These are phyloP conservation scores for Rana temporaria DNA, from an alignment of 2,113 vertebrate genomes.

Conservation along the genomic window DNA sequence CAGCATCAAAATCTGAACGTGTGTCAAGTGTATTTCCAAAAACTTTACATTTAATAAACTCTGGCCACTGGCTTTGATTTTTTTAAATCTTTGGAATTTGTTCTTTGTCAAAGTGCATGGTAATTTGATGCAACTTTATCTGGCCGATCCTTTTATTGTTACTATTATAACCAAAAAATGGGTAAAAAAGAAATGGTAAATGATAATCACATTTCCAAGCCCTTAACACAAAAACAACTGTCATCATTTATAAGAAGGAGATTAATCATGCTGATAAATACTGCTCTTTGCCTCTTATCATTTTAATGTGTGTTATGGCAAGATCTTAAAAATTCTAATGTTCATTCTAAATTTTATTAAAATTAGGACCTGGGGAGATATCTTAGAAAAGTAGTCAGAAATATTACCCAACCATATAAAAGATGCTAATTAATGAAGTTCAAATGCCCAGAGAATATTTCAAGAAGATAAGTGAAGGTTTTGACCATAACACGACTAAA, in stretches of 20 bases:
- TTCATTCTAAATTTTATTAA: conserved; percentile 77
- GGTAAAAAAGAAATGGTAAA: neutral
- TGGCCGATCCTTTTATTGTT: neutral
- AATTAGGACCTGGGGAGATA: conserved; percentile 77
- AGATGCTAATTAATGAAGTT: conserved; percentile 82
- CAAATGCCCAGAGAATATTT: conserved; percentile 72
- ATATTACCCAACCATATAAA: conserved; percentile 79
- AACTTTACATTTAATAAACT: too few species aligned
- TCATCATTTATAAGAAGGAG: conserved; percentile 12
- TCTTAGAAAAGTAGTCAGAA: conserved; percentile 68
- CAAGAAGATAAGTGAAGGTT: conserved; percentile 63
- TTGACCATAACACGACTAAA: conserved; percentile 53
- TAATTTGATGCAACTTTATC: neutral
- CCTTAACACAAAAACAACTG: conserved; percentile 27
- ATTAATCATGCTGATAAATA: conserved; percentile 41
- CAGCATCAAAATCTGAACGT: too few species aligned
- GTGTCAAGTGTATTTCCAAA: too few species aligned
- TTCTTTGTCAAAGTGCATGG: neutral
- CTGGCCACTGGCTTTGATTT: too few species aligned
- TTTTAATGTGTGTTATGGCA: conserved; percentile 55
- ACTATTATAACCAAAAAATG: neutral
- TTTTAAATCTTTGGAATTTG: too few species aligned
- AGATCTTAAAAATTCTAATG: conserved; percentile 78
- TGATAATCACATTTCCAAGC: conserved; percentile 13
- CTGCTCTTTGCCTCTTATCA: neutral